Conservation (phyloP, 1,140 invertebrate genomes). For the Apis mellifera region DNA sequence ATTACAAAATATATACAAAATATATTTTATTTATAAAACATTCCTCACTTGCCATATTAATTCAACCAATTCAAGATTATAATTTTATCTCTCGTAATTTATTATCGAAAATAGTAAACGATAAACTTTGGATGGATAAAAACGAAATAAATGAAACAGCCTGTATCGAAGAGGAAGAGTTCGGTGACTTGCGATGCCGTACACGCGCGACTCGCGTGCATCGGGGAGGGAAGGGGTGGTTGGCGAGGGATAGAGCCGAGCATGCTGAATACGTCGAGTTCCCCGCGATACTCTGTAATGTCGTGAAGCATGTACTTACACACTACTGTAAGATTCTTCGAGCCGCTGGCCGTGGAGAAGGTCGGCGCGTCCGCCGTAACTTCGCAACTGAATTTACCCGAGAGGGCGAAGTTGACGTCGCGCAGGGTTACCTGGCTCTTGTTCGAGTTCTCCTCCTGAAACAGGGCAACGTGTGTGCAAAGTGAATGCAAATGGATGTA, state of each 20-base stretch:
- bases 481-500: constrained; percentile 42
- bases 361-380: constrained; percentile 90
- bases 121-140: too few relatives aligned
- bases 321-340: constrained; percentile 87
- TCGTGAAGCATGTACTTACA: constrained; percentile 83
- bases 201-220: constrained; percentile 28
- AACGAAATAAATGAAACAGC: neutral
- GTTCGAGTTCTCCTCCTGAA: constrained; percentile 87
- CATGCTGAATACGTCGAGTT: constrained; percentile 27
- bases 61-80: too few relatives aligned
- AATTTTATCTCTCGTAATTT: too few relatives aligned
- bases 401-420: constrained; percentile 87
- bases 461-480: constrained; percentile 67
- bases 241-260: neutral
- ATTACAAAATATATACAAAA: too few relatives aligned
- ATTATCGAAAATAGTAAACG: too few relatives aligned
- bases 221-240: neutral
- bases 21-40: too few relatives aligned
- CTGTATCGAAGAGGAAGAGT: neutral
- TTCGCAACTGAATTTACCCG: constrained; percentile 93
- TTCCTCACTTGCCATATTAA: too few relatives aligned
- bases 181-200: constrained; percentile 5
- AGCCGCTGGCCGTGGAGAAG: constrained; percentile 86
- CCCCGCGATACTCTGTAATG: constrained; percentile 40
- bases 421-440: constrained; percentile 87